Evolutionary conservation across 2,797 vertebrate species (phyloP).

Genomic region (Lutjanus argentimaculatus): DNA sequence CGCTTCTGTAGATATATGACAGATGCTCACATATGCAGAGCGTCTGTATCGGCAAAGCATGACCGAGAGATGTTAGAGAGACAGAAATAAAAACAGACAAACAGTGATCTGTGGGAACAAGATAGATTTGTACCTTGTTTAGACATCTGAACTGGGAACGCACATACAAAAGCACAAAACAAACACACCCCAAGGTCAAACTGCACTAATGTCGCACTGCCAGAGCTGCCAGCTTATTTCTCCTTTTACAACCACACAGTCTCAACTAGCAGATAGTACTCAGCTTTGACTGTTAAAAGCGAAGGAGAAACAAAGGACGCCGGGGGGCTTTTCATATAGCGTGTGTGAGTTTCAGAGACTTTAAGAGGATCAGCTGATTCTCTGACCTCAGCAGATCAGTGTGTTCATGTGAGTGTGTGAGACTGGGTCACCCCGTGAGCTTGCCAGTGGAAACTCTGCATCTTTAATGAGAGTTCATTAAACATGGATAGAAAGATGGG

Average conservation of each 20-base stretch:
- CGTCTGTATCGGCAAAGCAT: background rate
- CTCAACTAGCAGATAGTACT: background rate
- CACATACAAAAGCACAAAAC: constrained; percentile 2
- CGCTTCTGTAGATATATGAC: background rate
- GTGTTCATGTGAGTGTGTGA: constrained; percentile 33
- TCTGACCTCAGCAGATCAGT: constrained; percentile 32
- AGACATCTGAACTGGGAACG: constrained; percentile 32
- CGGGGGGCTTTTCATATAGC: background rate
- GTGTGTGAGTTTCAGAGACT: background rate
- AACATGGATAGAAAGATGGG: constrained; percentile 67
- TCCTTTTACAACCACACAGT: background rate
- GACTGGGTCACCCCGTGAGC: constrained; percentile 59
- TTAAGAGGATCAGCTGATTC: constrained; percentile 31
- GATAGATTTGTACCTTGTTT: background rate
- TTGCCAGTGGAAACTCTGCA: constrained; percentile 85
- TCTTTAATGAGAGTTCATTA: constrained; percentile 86
- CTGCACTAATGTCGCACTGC: background rate
- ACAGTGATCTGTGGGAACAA: constrained; percentile 19
- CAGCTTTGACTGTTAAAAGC: background rate
- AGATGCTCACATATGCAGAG: background rate
- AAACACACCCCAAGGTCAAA: constrained; percentile 23
- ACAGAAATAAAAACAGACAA: constrained; percentile 15
- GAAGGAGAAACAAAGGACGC: background rate
- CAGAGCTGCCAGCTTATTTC: background rate
- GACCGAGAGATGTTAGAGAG: background rate